These are phyloP conservation scores for Melangyna quadrimaculata DNA, from an alignment of 2,888 invertebrate species.

Conservation along the genomic window DNA sequence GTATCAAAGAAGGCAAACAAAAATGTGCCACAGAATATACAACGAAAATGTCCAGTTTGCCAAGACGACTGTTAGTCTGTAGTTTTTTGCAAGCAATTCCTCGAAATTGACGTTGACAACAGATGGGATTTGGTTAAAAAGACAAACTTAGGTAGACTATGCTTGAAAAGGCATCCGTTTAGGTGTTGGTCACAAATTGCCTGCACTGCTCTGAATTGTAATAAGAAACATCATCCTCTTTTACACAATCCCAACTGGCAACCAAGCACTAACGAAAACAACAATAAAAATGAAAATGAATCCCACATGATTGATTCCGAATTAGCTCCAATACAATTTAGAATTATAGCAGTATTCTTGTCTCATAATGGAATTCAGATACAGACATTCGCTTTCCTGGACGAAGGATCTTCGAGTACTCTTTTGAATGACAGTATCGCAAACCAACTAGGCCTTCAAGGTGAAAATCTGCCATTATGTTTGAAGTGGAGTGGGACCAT, in stretches of 20 bases:
- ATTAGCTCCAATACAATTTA: too few relatives aligned
- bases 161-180: not conserved
- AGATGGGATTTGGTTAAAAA: not conserved
- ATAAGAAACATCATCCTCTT: slow-evolving; percentile 13
- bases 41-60: not conserved
- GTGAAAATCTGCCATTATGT: not conserved
- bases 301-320: too few relatives aligned
- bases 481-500: slow-evolving; percentile 23
- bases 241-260: not conserved
- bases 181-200: not conserved
- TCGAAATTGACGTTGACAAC: too few relatives aligned
- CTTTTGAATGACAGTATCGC: slow-evolving; percentile 2
- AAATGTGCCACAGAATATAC: too few relatives aligned
- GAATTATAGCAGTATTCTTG: not conserved
- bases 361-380: not conserved
- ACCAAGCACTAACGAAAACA: not conserved
- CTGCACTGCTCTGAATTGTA: not conserved
- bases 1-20: not conserved
- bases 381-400: not conserved
- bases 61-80: too few relatives aligned
- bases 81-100: too few relatives aligned
- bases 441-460: not conserved
- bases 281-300: too few relatives aligned
- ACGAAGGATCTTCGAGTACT: slow-evolving; percentile 10
- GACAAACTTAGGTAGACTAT: slow-evolving; percentile 1